Base-by-base conservation (phyloP, 53 echinoderm and acorn worm genomes). In the Patiria pectinifera region DNA sequence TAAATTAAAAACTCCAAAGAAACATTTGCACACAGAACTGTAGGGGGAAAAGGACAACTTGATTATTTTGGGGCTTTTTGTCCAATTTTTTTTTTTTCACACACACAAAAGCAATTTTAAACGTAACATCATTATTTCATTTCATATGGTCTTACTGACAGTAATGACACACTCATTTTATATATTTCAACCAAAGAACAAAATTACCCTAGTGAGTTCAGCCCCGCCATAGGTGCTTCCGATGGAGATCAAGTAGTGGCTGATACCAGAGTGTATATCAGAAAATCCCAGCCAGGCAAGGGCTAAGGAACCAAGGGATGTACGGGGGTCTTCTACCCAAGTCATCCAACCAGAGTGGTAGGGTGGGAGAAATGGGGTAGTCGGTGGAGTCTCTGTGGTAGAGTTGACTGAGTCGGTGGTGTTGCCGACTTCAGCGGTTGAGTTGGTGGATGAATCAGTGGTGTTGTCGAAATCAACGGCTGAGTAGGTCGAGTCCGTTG, bases 281-380 rank as follows among this genome's bases (percentile, higher is more conserved):
- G 35, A 35, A 35, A 35, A 35, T 35, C 35, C 35, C 35, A 35
- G 35, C 35, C 35, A 35, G 35, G 35, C 35, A 35, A 35, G 35
- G 35, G 35, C 35, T 35, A 35, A 35, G 35, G 35, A 35, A 35
- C 35, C 35, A 7, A n/a, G 61, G 9, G 77, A 49, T 12, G 66
- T 89, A 2, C 45, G 48, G 22, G 53, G 9, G 44, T 80, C 84
- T 24, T 91, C 53, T 53, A 53, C 8, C 89, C 89, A 94, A 4
- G 78, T 78, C 94, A 94, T 94, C 85, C 91, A 85, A 19, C 80
- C 85, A 85, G 53, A 53, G 74, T 86, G 86, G 53, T 71, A 74
- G 14, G 48, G 71, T 48, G 11, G 86, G 24, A 72, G 86, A 1
- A 47, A 23, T 23, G 25, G 23, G 74, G 86, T 86, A 0, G 74